phyloP scores from a whole-genome alignment of 1,140 invertebrate species.

The Archivesica marissinica region DNA sequence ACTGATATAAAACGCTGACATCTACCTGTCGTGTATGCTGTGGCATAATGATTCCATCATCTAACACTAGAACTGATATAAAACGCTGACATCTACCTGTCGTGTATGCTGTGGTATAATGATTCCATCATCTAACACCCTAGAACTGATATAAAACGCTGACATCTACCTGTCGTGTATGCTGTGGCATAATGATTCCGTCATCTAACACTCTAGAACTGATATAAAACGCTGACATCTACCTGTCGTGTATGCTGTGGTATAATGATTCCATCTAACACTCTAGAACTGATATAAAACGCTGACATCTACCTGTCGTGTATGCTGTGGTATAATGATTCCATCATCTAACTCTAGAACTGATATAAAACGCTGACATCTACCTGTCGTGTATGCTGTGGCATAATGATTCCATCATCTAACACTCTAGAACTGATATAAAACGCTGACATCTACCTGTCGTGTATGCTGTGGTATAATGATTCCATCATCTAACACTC shows the following conservation, averaged over 20 bases:
- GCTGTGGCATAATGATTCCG: conserved; percentile 96
- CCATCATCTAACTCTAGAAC: conserved; percentile 96
- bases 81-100: conserved; percentile 70
- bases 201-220: conserved; percentile 95
- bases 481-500: conserved; percentile 98
- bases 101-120: conserved; percentile 96
- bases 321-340: conserved; percentile 95
- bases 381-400: no score
- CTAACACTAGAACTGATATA: conserved; percentile 90
- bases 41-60: conserved; percentile 98
- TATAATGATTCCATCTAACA: conserved; percentile 98
- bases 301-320: conserved; percentile 71
- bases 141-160: conserved; percentile 79
- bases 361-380: conserved; percentile 70
- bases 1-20: conserved; percentile 70
- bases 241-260: no score
- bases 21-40: no score
- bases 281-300: conserved; percentile 84
- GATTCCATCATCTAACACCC: conserved; percentile 98
- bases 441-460: conserved; percentile 70
- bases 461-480: conserved; percentile 96
- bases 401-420: conserved; percentile 99
- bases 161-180: no score
- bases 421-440: conserved; percentile 88
- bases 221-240: conserved; percentile 71